Conservation (phyloP, 64 coral and sea anemone species). For the Montipora foliosa region DNA sequence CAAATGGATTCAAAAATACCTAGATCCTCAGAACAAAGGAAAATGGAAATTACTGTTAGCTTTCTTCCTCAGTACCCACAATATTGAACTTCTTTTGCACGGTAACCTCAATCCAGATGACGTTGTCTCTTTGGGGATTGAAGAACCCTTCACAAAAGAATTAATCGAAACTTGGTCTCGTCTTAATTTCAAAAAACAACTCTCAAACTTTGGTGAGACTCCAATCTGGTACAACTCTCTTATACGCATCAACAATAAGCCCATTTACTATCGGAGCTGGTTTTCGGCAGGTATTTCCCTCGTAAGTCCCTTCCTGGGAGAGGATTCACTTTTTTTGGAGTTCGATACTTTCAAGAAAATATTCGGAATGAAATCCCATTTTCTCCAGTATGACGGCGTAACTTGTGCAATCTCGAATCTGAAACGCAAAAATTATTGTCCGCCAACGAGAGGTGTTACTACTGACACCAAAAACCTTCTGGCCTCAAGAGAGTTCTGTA, state of each 20-base stretch:
- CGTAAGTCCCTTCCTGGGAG: not conserved
- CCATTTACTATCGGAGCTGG: not conserved
- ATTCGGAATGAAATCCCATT: not conserved
- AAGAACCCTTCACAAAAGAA: not conserved
- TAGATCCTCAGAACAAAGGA: not conserved
- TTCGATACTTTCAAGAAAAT: not conserved
- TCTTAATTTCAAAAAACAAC: not conserved
- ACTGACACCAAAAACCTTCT: not conserved
- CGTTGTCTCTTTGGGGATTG: not conserved
- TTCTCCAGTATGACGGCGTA: not conserved
- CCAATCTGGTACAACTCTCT: too few relatives aligned
- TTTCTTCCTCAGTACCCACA: not conserved
- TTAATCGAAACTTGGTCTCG: not conserved
- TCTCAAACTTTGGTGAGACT: not conserved
- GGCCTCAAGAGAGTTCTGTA: not conserved
- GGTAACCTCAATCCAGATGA: not conserved
- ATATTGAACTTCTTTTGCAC: not conserved
- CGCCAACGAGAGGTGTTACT: not conserved
- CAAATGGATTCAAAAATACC: too few relatives aligned
- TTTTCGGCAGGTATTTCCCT: not conserved
- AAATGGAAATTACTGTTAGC: not conserved
- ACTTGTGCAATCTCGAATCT: not conserved
- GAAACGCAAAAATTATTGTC: slow-evolving; percentile 1
- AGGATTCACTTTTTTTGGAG: not conserved
- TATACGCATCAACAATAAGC: not conserved